A percentile compares a stretch with the other conserved stretches of the same genome.
Conservation (phyloP, 2,797 vertebrate species). For the Tapirus indicus region DNA sequence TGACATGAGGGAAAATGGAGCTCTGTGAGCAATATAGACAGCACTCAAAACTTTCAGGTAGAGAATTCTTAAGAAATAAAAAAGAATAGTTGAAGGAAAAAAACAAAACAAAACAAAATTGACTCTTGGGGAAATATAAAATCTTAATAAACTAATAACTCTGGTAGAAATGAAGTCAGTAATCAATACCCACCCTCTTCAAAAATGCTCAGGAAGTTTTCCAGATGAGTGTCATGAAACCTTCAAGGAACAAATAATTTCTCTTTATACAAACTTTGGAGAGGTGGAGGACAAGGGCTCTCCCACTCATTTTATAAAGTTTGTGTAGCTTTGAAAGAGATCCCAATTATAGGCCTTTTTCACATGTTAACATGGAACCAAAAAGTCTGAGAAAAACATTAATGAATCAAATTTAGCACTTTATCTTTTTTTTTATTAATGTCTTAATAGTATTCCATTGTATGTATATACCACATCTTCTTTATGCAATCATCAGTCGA, state of each 20-base stretch:
- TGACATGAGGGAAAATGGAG: neutral
- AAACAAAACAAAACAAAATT: neutral
- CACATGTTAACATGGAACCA: neutral
- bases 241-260: neutral
- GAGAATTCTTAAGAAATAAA: constrained; percentile 2
- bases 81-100: neutral
- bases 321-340: neutral
- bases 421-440: neutral
- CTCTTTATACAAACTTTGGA: neutral
- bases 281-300: neutral
- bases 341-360: neutral
- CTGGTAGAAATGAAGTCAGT: neutral
- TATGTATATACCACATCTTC: too few relatives aligned
- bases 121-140: neutral
- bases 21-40: neutral
- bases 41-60: neutral
- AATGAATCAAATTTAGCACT: neutral
- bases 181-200: neutral
- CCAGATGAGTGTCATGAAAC: neutral
- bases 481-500: too few relatives aligned
- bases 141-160: neutral
- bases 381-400: neutral
- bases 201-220: neutral
- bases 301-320: neutral
- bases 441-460: too few relatives aligned